Evolutionary conservation across 1,140 invertebrate genomes (phyloP).

Genomic region (Caenorhabditis inopinata): DNA sequence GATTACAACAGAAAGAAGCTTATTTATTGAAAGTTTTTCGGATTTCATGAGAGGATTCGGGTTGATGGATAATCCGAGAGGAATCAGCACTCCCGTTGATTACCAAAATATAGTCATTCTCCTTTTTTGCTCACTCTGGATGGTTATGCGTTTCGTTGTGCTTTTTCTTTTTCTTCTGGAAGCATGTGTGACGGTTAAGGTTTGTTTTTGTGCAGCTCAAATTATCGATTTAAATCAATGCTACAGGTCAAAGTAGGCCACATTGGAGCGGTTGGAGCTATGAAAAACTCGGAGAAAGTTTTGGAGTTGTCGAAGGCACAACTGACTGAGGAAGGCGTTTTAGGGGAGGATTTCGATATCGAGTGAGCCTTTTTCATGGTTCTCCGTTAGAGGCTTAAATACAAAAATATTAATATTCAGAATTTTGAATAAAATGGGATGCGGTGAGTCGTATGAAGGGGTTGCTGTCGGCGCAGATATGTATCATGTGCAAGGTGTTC

Average conservation of each 20-base stretch:
- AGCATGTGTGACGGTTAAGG: background rate
- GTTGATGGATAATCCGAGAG: too few relatives aligned
- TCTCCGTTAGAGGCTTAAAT: background rate
- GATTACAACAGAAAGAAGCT: too few relatives aligned
- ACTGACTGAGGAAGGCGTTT: conserved; percentile 42
- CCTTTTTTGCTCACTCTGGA: background rate
- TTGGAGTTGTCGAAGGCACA: conserved; percentile 45
- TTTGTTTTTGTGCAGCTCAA: background rate
- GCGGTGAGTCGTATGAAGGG: conserved; percentile 63
- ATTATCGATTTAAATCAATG: background rate
- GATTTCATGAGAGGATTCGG: background rate
- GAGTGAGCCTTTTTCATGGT: conserved; percentile 33
- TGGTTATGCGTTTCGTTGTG: background rate
- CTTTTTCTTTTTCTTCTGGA: background rate
- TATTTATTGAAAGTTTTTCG: too few relatives aligned
- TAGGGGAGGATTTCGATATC: conserved; percentile 48
- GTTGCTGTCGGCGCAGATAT: conserved; percentile 65
- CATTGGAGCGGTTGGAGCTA: conserved; percentile 49
- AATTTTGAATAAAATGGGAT: conserved; percentile 52
- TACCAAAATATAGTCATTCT: background rate
- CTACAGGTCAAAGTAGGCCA: conserved; percentile 44
- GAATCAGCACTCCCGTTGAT: conserved; percentile 21
- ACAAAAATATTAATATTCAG: conserved; percentile 27
- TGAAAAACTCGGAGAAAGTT: conserved; percentile 50
- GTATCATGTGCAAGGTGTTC: conserved; percentile 65